These are phyloP conservation scores for Etheostoma nigrum DNA, from an alignment of 2,797 vertebrate species.

Conservation along the genomic window DNA sequence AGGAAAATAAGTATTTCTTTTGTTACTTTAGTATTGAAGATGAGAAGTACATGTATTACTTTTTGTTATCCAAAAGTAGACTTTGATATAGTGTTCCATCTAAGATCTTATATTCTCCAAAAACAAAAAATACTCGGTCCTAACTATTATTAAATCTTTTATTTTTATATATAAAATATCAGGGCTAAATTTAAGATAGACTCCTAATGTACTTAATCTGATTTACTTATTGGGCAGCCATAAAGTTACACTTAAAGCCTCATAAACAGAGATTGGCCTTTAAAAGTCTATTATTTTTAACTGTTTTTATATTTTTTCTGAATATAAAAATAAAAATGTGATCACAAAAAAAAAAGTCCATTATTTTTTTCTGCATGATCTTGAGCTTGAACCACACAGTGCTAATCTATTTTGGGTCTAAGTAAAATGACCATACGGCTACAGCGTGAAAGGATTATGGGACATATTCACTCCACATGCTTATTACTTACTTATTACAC, in stretches of 20 bases:
- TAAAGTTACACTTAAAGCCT: constrained; percentile 20
- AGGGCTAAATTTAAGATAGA: background rate
- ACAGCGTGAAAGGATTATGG: constrained; percentile 1
- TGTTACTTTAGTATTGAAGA: too few relatives aligned
- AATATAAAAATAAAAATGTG: too few relatives aligned
- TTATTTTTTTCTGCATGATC: background rate
- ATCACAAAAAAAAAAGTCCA: too few relatives aligned
- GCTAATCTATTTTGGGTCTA: constrained; percentile 3
- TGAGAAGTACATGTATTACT: background rate
- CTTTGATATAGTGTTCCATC: background rate
- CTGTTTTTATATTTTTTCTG: too few relatives aligned
- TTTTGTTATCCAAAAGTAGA: background rate
- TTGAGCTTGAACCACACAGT: background rate
- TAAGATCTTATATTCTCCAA: background rate
- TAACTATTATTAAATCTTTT: background rate
- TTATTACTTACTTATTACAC: too few relatives aligned
- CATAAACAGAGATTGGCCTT: background rate
- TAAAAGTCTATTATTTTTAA: background rate
- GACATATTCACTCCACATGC: background rate
- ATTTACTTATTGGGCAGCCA: background rate
- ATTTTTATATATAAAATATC: background rate
- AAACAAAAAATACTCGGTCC: background rate
- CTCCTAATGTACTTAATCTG: background rate
- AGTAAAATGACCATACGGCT: constrained; percentile 6
- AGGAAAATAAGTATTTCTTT: background rate